These are phyloP conservation scores for Bufo gargarizans DNA, from an alignment of 2,113 vertebrate species.

Conservation along the genomic window DNA sequence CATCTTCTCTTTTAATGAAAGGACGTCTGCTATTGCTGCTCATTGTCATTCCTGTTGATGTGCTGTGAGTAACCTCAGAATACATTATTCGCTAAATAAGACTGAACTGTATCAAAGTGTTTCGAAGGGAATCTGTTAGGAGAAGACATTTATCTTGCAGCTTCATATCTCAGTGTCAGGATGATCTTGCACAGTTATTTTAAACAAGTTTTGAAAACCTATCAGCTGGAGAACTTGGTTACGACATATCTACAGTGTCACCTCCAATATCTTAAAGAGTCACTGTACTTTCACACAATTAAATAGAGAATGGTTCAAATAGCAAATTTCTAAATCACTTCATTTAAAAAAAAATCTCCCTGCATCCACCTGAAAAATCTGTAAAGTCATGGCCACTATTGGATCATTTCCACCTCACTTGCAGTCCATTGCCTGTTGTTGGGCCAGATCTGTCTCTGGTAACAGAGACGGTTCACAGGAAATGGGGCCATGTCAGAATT, in stretches of 20 bases:
- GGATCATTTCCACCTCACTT: no score
- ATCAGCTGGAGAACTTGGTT: not conserved
- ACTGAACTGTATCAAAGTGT: not conserved
- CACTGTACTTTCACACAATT: not conserved
- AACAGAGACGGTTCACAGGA: no score
- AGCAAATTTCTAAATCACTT: no score
- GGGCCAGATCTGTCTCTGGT: no score
- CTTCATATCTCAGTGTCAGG: not conserved
- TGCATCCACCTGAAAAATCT: no score
- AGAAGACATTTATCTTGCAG: conserved; percentile 12
- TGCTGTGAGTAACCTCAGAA: not conserved
- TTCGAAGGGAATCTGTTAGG: not conserved
- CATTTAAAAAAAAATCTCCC: no score
- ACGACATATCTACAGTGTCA: not conserved
- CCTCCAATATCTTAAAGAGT: not conserved
- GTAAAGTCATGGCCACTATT: no score
- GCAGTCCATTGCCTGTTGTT: no score
- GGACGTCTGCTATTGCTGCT: not conserved
- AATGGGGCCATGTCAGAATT: no score
- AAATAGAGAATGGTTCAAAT: no score
- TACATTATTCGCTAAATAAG: not conserved
- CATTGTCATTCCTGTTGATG: conserved; percentile 10
- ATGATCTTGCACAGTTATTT: not conserved
- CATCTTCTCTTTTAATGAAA: not conserved
- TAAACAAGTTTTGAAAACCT: not conserved